Evolutionary conservation across 2,888 invertebrate genomes (phyloP).

Genomic region (Ophion ventricosus): DNA sequence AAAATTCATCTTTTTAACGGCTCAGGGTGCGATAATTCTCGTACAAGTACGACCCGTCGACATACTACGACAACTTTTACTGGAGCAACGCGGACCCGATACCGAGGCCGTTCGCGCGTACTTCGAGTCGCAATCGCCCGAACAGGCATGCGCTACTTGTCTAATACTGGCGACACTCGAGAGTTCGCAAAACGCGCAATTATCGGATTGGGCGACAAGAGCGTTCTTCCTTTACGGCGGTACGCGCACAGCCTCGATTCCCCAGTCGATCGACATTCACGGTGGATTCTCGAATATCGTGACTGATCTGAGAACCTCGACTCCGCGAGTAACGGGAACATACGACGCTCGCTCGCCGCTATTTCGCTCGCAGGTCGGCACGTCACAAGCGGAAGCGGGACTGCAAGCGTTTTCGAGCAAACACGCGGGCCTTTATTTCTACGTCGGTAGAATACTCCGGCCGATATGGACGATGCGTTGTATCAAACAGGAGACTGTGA

Average conservation of each 20-base stretch:
- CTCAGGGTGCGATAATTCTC: slow-evolving; percentile 93
- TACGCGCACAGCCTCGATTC: slow-evolving; percentile 83
- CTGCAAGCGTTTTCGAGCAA: slow-evolving; percentile 88
- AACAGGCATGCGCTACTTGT: slow-evolving; percentile 95
- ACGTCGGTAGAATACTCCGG: slow-evolving; percentile 93
- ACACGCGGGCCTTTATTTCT: slow-evolving; percentile 97
- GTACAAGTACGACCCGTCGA: slow-evolving; percentile 94
- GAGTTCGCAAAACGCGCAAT: slow-evolving; percentile 86
- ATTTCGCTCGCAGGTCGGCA: slow-evolving; percentile 70
- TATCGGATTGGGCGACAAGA: slow-evolving; percentile 94
- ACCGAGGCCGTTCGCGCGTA: slow-evolving; percentile 93
- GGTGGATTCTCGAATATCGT: slow-evolving; percentile 70
- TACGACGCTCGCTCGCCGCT: slow-evolving; percentile 72
- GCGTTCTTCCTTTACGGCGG: slow-evolving; percentile 97
- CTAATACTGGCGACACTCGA: slow-evolving; percentile 93
- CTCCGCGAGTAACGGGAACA: slow-evolving; percentile 73
- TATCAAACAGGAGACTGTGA: slow-evolving; percentile 85
- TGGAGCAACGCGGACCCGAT: slow-evolving; percentile 93
- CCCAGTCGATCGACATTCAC: slow-evolving; percentile 72
- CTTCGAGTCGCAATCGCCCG: slow-evolving; percentile 92
- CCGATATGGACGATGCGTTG: slow-evolving; percentile 95
- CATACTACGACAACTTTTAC: slow-evolving; percentile 91
- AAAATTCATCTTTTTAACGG: slow-evolving; percentile 93
- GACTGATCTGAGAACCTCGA: slow-evolving; percentile 79
- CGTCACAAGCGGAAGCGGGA: slow-evolving; percentile 72